phyloP scores from a whole-genome alignment of 2,113 vertebrate genomes.

The Illadopsis cleaveri region DNA sequence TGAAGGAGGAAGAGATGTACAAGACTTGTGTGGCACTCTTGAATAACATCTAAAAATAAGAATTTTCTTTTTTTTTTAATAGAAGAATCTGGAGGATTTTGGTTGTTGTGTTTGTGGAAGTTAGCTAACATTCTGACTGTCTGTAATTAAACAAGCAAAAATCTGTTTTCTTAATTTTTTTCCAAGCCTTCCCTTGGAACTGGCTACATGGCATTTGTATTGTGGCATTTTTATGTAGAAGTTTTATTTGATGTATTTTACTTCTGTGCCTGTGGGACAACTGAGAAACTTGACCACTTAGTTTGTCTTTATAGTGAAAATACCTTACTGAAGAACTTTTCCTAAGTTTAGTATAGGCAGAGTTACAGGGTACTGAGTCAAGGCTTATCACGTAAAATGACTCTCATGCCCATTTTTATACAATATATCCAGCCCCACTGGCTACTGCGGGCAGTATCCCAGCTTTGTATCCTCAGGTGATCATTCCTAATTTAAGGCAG shows the following conservation, averaged over 20 bases:
- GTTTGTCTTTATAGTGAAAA: background rate
- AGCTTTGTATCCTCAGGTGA: background rate
- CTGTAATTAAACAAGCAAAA: background rate
- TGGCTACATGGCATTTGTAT: background rate
- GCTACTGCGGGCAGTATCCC: background rate
- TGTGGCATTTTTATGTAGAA: background rate
- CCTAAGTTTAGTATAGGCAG: background rate
- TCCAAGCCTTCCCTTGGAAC: background rate
- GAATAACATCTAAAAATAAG: background rate
- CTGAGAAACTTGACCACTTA: background rate
- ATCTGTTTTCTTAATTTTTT: background rate
- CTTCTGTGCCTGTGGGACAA: background rate
- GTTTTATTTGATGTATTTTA: background rate
- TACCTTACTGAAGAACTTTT: background rate
- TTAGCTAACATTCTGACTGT: background rate
- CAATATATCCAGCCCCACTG: background rate
- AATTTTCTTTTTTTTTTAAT: background rate
- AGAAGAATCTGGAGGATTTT: background rate
- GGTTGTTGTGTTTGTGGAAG: background rate
- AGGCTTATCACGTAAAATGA: background rate
- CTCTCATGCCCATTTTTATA: background rate
- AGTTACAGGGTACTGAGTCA: background rate
- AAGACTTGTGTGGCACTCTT: background rate
- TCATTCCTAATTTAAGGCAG: background rate
- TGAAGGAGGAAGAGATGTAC: background rate